Evolutionary conservation across 53 echinoderm and acorn worm species (phyloP).

Genomic region (Holothuria leucospilota): DNA sequence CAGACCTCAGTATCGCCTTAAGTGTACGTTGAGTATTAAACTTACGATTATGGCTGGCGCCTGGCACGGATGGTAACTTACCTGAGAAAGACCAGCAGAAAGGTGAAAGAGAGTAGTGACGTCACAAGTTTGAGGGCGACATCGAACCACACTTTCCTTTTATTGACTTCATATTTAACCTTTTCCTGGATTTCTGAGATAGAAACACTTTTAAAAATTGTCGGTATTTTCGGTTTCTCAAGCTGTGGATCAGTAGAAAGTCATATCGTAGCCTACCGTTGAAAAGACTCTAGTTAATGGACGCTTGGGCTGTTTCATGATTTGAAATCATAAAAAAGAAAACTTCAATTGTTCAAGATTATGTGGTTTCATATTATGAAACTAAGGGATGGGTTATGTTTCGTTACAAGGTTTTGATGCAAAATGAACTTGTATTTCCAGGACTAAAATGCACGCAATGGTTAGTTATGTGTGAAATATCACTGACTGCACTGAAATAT

Average conservation of each 20-base stretch:
- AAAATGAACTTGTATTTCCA: too few relatives aligned
- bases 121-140: conserved; percentile 54
- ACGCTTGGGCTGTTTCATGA: too few relatives aligned
- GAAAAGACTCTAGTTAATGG: background rate
- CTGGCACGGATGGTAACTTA: conserved; percentile 20
- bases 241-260: conserved; percentile 2
- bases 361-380: too few relatives aligned
- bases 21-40: too few relatives aligned
- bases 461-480: too few relatives aligned
- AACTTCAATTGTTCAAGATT: too few relatives aligned
- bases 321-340: too few relatives aligned
- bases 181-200: conserved; percentile 64
- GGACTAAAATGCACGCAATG: too few relatives aligned
- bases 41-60: background rate
- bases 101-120: conserved; percentile 71
- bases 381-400: too few relatives aligned
- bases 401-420: too few relatives aligned
- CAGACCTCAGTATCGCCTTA: too few relatives aligned
- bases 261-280: background rate
- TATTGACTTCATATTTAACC: conserved; percentile 69
- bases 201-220: conserved; percentile 61
- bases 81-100: conserved; percentile 89
- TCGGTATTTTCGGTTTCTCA: conserved; percentile 67
- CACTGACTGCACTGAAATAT: too few relatives aligned
- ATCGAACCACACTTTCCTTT: conserved; percentile 72